Base-by-base conservation (phyloP, 2,797 vertebrate genomes). In the Helostoma temminkii region DNA sequence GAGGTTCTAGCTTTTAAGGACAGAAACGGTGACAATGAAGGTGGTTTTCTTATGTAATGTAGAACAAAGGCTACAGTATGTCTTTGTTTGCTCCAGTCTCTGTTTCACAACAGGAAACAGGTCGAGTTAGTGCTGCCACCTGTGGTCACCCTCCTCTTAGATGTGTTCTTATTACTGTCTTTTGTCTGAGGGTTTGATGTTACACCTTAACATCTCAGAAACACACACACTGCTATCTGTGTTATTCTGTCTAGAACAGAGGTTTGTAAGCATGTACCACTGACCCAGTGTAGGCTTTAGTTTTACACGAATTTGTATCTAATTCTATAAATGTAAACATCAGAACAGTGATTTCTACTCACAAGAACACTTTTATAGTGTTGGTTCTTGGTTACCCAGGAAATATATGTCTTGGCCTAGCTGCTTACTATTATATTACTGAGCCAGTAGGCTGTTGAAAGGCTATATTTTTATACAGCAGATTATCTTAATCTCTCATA, bases 401-500 rank as follows among this genome's bases (percentile, higher is more conserved):
- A 41, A 36, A n/a, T 18, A 59, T 52, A 21, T 47, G 19, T 47
- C n/a, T 66, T 66, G 67, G 50, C 46, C 12, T 72, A 2, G 34
- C 70, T 63, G 47, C 45, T 77, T 66, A 66, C 71, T 68, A 50
- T 87, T 85, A 54, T 75, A 72, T 74, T 59, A 64, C 56, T 61
- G 61, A 75, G 60, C 54, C 54, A 74, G 74, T 54, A 52, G 56
- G 60, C 57, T 56, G 66, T 78, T 85, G 66, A 80, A 84, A 85
- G 57, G 78, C 64, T 85, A 77, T 80, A 81, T 84, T 84, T 83
- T 83, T 76, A 68, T 85, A 70, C 80, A 59, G 64, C 66, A 3
- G 85, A 83, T 88, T 87, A 89, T 65, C 15, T 66, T 89, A 89
- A 92, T 91, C 86, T 66, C 54, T 34, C 46, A 66, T 72, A 87